A percentile compares a stretch with the other conserved stretches of the same genome.
These are phyloP conservation scores for Lymantria monacha DNA, from an alignment of 2,888 invertebrate species.

Conservation along the genomic window DNA sequence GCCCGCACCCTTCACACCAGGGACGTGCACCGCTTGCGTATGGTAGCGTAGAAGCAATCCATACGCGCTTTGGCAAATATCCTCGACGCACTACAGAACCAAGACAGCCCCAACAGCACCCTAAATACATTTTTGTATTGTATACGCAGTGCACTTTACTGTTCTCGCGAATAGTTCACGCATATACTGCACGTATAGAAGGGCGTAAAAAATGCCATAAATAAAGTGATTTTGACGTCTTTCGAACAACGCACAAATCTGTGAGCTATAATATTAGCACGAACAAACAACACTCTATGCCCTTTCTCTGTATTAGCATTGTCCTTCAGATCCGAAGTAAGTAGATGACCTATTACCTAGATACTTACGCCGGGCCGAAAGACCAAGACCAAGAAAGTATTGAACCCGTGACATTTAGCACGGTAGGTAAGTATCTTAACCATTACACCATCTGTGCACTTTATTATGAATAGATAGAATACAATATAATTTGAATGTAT, in stretches of 20 bases:
- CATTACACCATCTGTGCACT: no score
- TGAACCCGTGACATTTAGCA: no score
- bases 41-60: background rate
- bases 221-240: no score
- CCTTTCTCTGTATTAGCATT: background rate
- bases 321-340: background rate
- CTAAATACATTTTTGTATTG: no score
- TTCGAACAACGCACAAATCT: background rate
- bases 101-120: no score
- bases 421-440: no score
- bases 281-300: background rate
- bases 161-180: background rate
- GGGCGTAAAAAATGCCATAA: no score
- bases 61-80: background rate
- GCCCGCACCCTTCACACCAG: background rate
- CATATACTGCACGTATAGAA: no score
- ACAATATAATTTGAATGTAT: no score
- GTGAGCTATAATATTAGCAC: background rate
- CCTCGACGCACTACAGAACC: background rate
- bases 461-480: no score
- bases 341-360: background rate
- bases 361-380: no score
- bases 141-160: background rate
- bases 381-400: no score
- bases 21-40: background rate